Evolutionary conservation across 2,888 invertebrate species (phyloP).

Genomic region (Stramonita haemastoma): DNA sequence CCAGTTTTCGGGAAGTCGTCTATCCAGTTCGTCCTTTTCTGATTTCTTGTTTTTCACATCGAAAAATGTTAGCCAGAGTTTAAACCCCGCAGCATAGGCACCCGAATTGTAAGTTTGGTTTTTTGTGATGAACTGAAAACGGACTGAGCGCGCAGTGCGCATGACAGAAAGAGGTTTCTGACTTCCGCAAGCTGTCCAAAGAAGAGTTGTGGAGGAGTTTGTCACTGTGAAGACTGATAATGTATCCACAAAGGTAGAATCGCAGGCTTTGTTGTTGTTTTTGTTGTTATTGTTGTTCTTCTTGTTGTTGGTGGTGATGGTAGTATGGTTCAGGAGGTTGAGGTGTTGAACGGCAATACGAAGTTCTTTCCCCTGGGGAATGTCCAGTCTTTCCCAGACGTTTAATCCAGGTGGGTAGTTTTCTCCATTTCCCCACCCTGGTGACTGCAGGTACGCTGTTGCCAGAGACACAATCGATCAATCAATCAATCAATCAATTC

Average conservation of each 20-base stretch:
- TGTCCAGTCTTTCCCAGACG: background rate
- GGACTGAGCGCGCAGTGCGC: background rate
- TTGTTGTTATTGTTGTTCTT: background rate
- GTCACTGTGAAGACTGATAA: background rate
- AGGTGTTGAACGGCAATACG: background rate
- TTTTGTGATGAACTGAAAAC: background rate
- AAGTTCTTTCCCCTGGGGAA: background rate
- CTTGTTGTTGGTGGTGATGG: background rate
- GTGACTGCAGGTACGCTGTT: constrained; percentile 1
- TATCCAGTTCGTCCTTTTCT: background rate
- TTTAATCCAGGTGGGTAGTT: background rate
- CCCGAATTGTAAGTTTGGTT: background rate
- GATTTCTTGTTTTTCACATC: background rate
- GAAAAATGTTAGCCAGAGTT: background rate
- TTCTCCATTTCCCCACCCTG: constrained; percentile 4
- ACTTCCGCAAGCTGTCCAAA: constrained; percentile 10
- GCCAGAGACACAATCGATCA: background rate
- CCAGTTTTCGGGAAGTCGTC: background rate
- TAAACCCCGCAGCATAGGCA: background rate
- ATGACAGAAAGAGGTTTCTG: background rate
- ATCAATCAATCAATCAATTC: too few species aligned
- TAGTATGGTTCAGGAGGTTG: background rate
- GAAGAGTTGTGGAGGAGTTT: background rate
- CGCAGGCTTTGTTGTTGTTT: background rate
- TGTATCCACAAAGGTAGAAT: background rate